Base-by-base conservation (phyloP, 1,140 invertebrate species). In the Subanguina moxae region DNA sequence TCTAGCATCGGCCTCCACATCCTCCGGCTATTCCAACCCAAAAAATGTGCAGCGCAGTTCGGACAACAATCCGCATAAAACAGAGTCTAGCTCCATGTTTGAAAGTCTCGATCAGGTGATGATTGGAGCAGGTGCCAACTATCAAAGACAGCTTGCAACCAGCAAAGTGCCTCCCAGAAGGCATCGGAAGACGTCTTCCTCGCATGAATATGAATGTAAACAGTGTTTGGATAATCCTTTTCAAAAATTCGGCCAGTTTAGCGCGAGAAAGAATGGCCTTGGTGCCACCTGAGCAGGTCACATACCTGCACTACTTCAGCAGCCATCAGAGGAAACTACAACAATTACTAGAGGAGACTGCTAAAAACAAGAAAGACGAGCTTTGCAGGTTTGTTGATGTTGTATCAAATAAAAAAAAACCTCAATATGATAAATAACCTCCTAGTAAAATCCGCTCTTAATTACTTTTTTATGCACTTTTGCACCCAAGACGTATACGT, bases 271-370 rank as follows among this genome's bases (percentile, higher is more conserved):
- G 48, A 45, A 43, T 32, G 1, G 48, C 62, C 0, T 19, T 72
- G 43, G 48, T 79, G 7, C 65, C 74, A 9, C 62, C 28, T 5
- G 77, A 79, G 28, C 74, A 81, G 38, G 71, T 80, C 42, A 77
- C 64, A 19, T 78, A 78, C 64, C 59, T 78, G 13, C 76, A 80
- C 38, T 78, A 78, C 69, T 21, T 78, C 15, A 77, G 69, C 46
- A 74, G 48, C 32, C 63, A 58, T 23, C 77, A 78, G 57, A 32
- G 62, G 27, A 58, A 61, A n/a, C 68, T 78, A 1, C 78, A 82
- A 73, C 45, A 58, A 15, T 38, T 73, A 17, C 64, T 78, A 17
- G 76, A 80, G 43, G 72, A 78, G n/a, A 68, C 56, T 25, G 68
- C 64, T 1, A 61, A 62, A 15, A 42, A 13, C 1, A 74, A 68